Conservation (phyloP, 2,888 invertebrate species). For the Lasioglossum vierecki region DNA sequence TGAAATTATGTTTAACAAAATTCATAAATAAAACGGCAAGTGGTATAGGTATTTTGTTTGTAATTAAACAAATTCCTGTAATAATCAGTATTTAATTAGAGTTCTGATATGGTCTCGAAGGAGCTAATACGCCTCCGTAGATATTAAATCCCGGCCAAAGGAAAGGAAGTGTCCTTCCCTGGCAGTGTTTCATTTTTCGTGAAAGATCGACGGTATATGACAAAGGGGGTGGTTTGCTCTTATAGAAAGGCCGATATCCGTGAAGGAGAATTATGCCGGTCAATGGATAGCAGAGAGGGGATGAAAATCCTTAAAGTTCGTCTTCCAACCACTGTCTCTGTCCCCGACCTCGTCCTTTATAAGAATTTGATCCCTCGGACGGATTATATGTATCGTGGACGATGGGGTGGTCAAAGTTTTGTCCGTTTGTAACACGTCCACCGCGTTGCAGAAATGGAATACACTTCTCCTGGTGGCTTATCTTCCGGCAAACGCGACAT, state of each 20-base stretch:
- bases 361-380: constrained; percentile 78
- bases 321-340: constrained; percentile 55
- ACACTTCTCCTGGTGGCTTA: constrained; percentile 76
- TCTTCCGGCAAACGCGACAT: constrained; percentile 79
- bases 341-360: constrained; percentile 65
- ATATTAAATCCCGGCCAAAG: constrained; percentile 23
- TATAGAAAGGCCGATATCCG: constrained; percentile 47
- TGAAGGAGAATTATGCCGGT: constrained; percentile 38
- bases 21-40: too few relatives aligned
- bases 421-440: constrained; percentile 53
- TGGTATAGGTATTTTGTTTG: too few relatives aligned
- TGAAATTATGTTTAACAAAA: too few relatives aligned
- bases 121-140: not conserved
- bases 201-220: constrained; percentile 38
- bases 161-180: constrained; percentile 19
- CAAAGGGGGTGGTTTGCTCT: constrained; percentile 53
- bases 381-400: constrained; percentile 70
- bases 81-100: not conserved
- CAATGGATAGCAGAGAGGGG: constrained; percentile 38
- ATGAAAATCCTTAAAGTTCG: constrained; percentile 45
- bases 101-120: not conserved
- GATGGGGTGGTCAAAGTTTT: constrained; percentile 71
- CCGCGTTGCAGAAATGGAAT: constrained; percentile 36
- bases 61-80: not conserved
- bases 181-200: constrained; percentile 27